Evolutionary conservation across 2,113 vertebrate genomes (phyloP), one percentile per base, ranked within the genome.

Genomic region (rabbit (Oryctolagus cuniculus)): DNA sequence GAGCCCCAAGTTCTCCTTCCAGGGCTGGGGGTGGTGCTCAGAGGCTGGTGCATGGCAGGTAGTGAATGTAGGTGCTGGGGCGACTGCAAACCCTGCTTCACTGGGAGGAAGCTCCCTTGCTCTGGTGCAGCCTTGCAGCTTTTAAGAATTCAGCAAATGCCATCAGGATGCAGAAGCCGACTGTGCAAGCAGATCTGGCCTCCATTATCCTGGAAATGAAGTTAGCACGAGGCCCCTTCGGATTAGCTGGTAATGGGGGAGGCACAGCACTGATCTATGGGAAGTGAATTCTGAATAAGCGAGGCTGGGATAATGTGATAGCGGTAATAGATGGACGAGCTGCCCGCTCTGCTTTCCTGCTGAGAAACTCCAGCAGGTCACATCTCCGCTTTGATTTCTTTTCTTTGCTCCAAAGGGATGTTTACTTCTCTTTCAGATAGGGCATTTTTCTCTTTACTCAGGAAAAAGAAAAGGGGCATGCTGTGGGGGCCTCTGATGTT

Each of bases 221-320:
- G 90, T 97, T 96, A 96, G 92, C 82, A 92, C 90, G 69, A 69
- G 70, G 82, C 91, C 93, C 95, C 69, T 96, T 96, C 96, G 96
- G 93, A 95, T 96, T 96, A 93, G 88, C 82, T 90, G 16, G 94
- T 96, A 95, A 96, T 89, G 86, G 93, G 95, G 87, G 88, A 95
- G 93, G 86, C 82, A 21, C 80, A 90, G 86, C 86, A 13, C 92
- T 94, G 96, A 97, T 97, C 90, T 91, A 84, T 69, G 79, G 88
- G 74, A 89, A 96, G 89, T 95, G 93, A 94, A 90, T 92, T 95
- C 91, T 90, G 94, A 97, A 64, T 89, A 91, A 92, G 90, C 34
- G 44, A 93, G 64, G 94, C 78, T 67, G 58, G 22, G 78, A 84
- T 96, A 95, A 95, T 95, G 92, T 88, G 75, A 95, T 92, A 94